These are phyloP conservation scores for Spea hammondii DNA, from an alignment of 2,797 vertebrate genomes.

Conservation along the genomic window DNA sequence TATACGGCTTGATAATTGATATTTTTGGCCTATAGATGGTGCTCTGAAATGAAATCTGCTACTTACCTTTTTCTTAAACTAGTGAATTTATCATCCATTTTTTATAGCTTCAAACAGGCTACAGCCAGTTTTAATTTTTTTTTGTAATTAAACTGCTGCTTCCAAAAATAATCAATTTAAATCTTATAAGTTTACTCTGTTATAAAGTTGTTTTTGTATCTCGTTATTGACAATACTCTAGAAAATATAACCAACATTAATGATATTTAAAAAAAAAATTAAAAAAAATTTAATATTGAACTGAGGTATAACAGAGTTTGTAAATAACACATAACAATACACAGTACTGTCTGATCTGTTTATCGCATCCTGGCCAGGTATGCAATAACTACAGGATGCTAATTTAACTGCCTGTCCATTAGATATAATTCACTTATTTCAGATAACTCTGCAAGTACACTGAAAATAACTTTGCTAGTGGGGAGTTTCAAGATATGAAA, in stretches of 20 bases:
- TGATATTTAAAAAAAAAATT: neutral
- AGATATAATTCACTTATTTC: constrained; percentile 41
- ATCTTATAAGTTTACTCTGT: neutral
- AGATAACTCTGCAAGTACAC: constrained; percentile 12
- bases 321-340: constrained; percentile 10
- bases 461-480: constrained; percentile 18
- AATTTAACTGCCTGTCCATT: constrained; percentile 40
- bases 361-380: neutral
- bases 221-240: neutral
- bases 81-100: constrained; percentile 4
- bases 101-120: neutral
- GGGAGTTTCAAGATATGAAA: neutral
- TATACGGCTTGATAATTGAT: constrained; percentile 1
- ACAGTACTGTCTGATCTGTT: neutral
- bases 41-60: constrained; percentile 22
- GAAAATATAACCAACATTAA: neutral
- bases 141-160: neutral
- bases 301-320: neutral
- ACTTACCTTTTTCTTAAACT: constrained; percentile 2
- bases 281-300: neutral
- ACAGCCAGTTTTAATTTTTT: too few relatives aligned
- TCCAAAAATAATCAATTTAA: neutral
- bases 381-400: constrained; percentile 39
- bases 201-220: neutral
- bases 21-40: constrained; percentile 10